phyloP scores from a whole-genome alignment of 2,888 invertebrate species.

The Lissocephala sabroskyi region DNA sequence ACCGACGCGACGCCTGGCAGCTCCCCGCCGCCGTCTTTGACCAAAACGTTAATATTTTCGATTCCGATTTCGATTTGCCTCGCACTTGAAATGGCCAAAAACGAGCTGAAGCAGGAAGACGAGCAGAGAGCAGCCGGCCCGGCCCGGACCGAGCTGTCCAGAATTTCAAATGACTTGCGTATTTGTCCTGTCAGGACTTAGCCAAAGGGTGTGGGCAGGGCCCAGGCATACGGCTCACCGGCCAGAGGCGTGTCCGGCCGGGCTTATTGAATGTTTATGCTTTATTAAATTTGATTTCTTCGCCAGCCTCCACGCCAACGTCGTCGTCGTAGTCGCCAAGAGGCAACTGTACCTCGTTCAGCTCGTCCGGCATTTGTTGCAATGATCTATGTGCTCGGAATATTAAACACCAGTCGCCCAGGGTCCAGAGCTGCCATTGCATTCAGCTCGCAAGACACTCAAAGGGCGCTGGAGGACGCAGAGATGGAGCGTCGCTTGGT shows the following conservation, averaged over 20 bases:
- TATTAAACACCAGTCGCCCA: too few relatives aligned
- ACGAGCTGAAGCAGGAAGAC: constrained; percentile 6
- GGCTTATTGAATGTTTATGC: constrained; percentile 73
- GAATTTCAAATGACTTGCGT: constrained; percentile 63
- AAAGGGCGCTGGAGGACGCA: not conserved
- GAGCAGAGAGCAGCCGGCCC: not conserved
- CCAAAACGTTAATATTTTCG: constrained; percentile 51
- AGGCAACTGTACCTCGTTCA: constrained; percentile 29
- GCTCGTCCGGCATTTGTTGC: constrained; percentile 58
- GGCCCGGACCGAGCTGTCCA: constrained; percentile 25
- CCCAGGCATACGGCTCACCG: too few relatives aligned
- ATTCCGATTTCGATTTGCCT: constrained; percentile 35
- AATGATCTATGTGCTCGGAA: constrained; percentile 71
- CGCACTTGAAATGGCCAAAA: constrained; percentile 33
- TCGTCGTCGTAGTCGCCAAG: too few relatives aligned
- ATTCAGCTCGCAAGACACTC: not conserved
- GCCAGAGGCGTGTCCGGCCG: constrained; percentile 26
- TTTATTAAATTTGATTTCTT: constrained; percentile 72
- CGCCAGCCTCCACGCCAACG: constrained; percentile 16
- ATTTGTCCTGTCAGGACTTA: not conserved
- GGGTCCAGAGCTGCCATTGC: too few relatives aligned
- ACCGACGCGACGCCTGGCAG: not conserved
- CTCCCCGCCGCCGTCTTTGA: constrained; percentile 23
- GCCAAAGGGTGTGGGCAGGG: too few relatives aligned
- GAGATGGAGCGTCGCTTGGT: too few relatives aligned